A percentile compares a stretch with the other conserved stretches of the same genome.
Evolutionary conservation across 1,140 invertebrate species (phyloP).

Genomic region (Apis mellifera): Amel_HAv3.1 CM009941.2:13227501-13228000

Average conservation of each 20-base stretch:
- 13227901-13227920: conserved; percentile 97
- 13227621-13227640: conserved; percentile 97
- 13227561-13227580: conserved; percentile 97
- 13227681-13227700: conserved; percentile 96
- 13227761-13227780: conserved; percentile 79
- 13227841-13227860: conserved; percentile 91
- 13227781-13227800: conserved; percentile 95
- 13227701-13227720: conserved; percentile 88
- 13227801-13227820: conserved; percentile 94
- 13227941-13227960: conserved; percentile 46
- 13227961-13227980: neutral
- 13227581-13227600: conserved; percentile 91
- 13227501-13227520: neutral
- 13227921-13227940: conserved; percentile 88
- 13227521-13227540: neutral
- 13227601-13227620: conserved; percentile 96
- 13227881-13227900: conserved; percentile 95
- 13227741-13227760: neutral
- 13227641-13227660: conserved; percentile 90
- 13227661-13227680: conserved; percentile 91
- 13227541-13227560: conserved; percentile 80
- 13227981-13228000: conserved; percentile 39
- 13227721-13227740: neutral
- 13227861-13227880: conserved; percentile 88
- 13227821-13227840: conserved; percentile 89